These are phyloP conservation scores for Lochmaea crataegi DNA, from an alignment of 2,888 invertebrate genomes.

Conservation along the genomic window DNA sequence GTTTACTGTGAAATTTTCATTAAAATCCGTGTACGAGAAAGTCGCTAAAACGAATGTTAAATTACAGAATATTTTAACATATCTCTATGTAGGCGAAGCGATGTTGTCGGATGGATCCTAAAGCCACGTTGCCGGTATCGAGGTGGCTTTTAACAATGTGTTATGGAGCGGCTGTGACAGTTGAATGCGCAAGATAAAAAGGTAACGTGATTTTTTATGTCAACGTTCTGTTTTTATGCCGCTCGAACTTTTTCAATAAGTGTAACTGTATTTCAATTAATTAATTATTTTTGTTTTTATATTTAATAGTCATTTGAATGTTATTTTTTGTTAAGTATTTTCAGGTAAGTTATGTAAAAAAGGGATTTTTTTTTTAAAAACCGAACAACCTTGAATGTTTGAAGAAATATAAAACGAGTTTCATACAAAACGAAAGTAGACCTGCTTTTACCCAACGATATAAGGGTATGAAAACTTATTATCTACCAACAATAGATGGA, in stretches of 20 bases:
- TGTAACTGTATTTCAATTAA: conserved; percentile 7
- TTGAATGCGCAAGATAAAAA: conserved; percentile 59
- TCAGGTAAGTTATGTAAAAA: conserved; percentile 3
- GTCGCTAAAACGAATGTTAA: conserved; percentile 50
- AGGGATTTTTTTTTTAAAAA: not conserved
- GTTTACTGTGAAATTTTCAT: conserved; percentile 54
- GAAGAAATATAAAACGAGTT: conserved; percentile 17
- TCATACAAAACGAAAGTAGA: conserved; percentile 6
- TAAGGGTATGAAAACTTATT: conserved; percentile 12
- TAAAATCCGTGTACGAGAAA: conserved; percentile 51
- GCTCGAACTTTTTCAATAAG: conserved; percentile 17
- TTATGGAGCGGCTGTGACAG: conserved; percentile 56
- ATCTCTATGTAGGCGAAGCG: conserved; percentile 61
- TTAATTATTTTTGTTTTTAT: conserved; percentile 3
- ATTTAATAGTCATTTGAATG: not conserved
- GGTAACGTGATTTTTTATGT: conserved; percentile 60
- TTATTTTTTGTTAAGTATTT: not conserved
- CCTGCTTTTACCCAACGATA: conserved; percentile 12
- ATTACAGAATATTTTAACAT: conserved; percentile 60
- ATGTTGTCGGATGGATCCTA: conserved; percentile 52
- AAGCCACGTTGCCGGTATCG: conserved; percentile 51
- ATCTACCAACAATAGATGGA: conserved; percentile 7
- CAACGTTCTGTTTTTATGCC: conserved; percentile 52
- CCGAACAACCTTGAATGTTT: conserved; percentile 13
- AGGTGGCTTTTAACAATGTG: conserved; percentile 53